These are phyloP conservation scores for Epirrita christyi DNA, from an alignment of 2,888 invertebrate genomes.

Conservation along the genomic window DNA sequence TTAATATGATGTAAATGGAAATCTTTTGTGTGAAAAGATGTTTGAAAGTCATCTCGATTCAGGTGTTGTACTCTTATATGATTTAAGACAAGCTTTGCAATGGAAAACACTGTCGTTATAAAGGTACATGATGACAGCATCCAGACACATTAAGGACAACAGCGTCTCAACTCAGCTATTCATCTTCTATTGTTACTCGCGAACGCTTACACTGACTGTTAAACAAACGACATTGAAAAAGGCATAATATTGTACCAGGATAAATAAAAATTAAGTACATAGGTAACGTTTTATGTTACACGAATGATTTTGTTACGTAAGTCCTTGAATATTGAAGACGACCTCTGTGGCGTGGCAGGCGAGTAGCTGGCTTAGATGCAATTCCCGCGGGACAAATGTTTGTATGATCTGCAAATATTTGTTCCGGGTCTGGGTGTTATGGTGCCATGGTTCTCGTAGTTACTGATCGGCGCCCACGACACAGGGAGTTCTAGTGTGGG, in stretches of 20 bases:
- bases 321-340: too few species aligned
- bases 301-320: too few species aligned
- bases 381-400: too few species aligned
- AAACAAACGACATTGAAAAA: slow-evolving; percentile 30
- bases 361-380: too few species aligned
- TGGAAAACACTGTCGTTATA: slow-evolving; percentile 39
- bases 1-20: not conserved
- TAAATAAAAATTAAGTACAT: not conserved
- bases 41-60: not conserved
- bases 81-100: slow-evolving; percentile 12
- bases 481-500: too few species aligned
- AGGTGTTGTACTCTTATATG: not conserved
- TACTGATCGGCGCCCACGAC: too few species aligned
- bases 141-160: slow-evolving; percentile 28
- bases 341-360: too few species aligned
- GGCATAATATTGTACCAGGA: not conserved
- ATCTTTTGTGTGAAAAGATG: not conserved
- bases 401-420: too few species aligned
- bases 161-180: slow-evolving; percentile 27
- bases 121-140: slow-evolving; percentile 27
- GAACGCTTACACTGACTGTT: slow-evolving; percentile 28
- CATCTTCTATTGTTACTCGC: slow-evolving; percentile 37
- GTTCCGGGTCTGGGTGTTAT: too few species aligned
- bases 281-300: too few species aligned
- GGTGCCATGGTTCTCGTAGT: too few species aligned